These are phyloP conservation scores for Amazona vittata DNA, from an alignment of 2,113 vertebrate genomes.

Conservation along the genomic window DNA sequence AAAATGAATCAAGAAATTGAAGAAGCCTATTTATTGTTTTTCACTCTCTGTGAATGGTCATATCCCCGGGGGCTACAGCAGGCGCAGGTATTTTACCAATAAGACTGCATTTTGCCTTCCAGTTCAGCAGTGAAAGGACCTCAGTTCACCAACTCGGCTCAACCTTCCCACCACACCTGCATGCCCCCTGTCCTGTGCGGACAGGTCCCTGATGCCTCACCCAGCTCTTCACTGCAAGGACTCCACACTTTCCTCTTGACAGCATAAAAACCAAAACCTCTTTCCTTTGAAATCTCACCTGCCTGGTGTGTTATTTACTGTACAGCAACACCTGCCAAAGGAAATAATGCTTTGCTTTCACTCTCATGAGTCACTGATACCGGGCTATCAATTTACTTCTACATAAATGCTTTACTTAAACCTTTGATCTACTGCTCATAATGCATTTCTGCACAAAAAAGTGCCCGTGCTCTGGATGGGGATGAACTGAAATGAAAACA, in stretches of 20 bases:
- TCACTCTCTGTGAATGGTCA: neutral
- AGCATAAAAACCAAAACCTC: neutral
- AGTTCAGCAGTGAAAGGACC: neutral
- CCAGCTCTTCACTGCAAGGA: neutral
- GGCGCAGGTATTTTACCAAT: neutral
- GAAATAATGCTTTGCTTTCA: conserved; percentile 28
- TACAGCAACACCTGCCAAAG: conserved; percentile 40
- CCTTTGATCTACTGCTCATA: conserved; percentile 17
- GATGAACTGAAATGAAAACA: conserved; percentile 6
- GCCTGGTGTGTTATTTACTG: neutral
- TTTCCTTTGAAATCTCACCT: neutral
- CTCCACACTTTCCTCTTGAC: neutral
- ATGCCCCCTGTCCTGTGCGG: accelerated
- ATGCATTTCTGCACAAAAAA: conserved; percentile 6
- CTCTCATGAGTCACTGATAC: neutral
- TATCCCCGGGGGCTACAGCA: neutral
- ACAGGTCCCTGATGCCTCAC: neutral
- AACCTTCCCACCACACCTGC: neutral
- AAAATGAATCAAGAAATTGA: neutral
- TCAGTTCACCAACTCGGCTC: neutral
- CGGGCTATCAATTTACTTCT: neutral
- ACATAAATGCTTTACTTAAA: neutral
- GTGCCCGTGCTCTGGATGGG: neutral
- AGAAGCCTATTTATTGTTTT: neutral
- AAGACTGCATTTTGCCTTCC: neutral